Evolutionary conservation across 53 echinoderm and acorn worm species (phyloP).

Genomic region (Holothuria leucospilota): DNA sequence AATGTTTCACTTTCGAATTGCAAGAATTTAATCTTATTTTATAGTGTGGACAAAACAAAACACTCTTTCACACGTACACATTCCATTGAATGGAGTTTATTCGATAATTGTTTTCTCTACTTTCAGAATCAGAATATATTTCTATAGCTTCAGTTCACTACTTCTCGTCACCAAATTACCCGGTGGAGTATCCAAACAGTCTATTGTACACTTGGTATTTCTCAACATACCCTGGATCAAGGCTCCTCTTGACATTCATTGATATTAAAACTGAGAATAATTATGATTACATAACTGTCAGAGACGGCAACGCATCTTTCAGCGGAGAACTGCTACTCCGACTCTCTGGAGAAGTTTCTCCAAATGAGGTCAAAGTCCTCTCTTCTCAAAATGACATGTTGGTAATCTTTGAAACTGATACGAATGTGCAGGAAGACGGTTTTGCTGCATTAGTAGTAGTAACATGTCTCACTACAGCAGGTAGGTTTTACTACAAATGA

Average conservation of each 20-base stretch:
- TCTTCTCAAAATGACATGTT: slow-evolving; percentile 6
- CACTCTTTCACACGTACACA: too few species aligned
- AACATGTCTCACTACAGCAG: background rate
- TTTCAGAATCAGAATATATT: background rate
- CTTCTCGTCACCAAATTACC: slow-evolving; percentile 7
- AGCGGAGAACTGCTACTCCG: background rate
- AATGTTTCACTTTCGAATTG: too few species aligned
- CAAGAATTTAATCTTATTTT: too few species aligned
- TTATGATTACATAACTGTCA: slow-evolving; percentile 13
- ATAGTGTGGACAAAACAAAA: too few species aligned
- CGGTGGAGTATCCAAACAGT: background rate
- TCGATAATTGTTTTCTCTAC: background rate
- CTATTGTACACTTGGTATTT: slow-evolving; percentile 6
- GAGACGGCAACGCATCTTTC: background rate
- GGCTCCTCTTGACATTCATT: background rate
- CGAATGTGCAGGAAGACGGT: background rate
- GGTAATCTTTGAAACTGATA: background rate
- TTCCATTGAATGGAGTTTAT: too few species aligned
- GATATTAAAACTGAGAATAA: background rate
- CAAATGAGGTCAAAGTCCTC: background rate
- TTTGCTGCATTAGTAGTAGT: background rate
- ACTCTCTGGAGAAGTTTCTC: background rate
- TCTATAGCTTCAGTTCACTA: slow-evolving; percentile 3
- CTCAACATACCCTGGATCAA: background rate
- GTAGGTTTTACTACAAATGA: too few species aligned